Percentiles rank a stretch among this genome's conserved stretches.
These are phyloP conservation scores for Caenorhabditis sp. DNA, from an alignment of 2,888 invertebrate genomes.

Conservation along the genomic window DNA sequence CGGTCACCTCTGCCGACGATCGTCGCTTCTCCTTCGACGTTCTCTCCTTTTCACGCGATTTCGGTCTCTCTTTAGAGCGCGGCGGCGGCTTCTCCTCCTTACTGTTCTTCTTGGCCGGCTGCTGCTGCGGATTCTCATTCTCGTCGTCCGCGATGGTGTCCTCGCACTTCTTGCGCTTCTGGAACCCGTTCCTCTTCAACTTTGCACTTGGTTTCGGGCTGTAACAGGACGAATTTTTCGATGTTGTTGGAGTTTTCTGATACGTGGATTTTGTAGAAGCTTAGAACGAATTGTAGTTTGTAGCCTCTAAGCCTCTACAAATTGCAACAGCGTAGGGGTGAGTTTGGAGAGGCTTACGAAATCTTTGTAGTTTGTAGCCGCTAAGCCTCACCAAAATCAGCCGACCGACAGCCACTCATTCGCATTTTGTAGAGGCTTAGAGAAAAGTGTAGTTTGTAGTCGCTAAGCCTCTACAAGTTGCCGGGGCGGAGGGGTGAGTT, in stretches of 20 bases:
- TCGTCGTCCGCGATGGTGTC: conserved; percentile 22
- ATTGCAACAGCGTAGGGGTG: too few species aligned
- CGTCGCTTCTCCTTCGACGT: conserved; percentile 15
- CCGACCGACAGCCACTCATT: too few species aligned
- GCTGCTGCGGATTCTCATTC: not conserved
- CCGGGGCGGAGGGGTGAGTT: too few species aligned
- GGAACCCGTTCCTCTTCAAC: not conserved
- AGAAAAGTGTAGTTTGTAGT: too few species aligned
- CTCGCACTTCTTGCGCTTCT: not conserved
- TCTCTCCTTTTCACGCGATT: conserved; percentile 11
- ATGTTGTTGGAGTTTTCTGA: not conserved
- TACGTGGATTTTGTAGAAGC: not conserved
- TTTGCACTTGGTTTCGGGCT: not conserved
- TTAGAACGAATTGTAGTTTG: not conserved
- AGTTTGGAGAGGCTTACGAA: not conserved
- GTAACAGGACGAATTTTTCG: not conserved
- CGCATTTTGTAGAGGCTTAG: too few species aligned
- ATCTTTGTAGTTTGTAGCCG: conserved; percentile 3
- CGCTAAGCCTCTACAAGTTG: too few species aligned
- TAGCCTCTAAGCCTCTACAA: not conserved
- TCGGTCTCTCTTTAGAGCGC: not conserved
- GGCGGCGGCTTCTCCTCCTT: conserved; percentile 12
- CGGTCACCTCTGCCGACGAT: conserved; percentile 8
- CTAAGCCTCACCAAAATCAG: not conserved
- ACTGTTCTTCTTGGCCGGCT: not conserved